Conservation (phyloP, 2,888 invertebrate genomes). For the Phortica okadai region DNA sequence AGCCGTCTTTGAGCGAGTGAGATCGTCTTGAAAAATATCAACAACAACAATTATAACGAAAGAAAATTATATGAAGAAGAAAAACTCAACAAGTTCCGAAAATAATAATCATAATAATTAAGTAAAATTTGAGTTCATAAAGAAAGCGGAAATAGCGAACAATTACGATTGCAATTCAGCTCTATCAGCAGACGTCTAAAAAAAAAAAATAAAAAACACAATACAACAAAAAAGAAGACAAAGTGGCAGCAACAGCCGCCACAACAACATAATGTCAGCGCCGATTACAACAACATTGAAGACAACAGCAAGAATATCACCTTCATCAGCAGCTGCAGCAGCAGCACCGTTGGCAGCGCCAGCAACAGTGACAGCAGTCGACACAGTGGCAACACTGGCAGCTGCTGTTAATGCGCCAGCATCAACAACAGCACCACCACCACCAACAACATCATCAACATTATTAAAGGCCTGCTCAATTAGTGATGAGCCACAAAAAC, state of each 20-base stretch:
- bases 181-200: slow-evolving; percentile 19
- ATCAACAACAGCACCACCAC: slow-evolving; percentile 24
- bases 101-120: slow-evolving; percentile 46
- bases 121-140: slow-evolving; percentile 69
- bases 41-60: slow-evolving; percentile 31
- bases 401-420: slow-evolving; percentile 42
- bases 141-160: slow-evolving; percentile 66
- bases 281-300: slow-evolving; percentile 28
- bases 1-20: not conserved
- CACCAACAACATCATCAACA: slow-evolving; percentile 7
- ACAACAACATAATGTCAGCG: slow-evolving; percentile 45
- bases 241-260: slow-evolving; percentile 40
- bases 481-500: slow-evolving; percentile 23
- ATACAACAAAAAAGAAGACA: not conserved
- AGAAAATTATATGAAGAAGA: slow-evolving; percentile 38
- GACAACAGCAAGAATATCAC: slow-evolving; percentile 30
- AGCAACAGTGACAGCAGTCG: slow-evolving; percentile 35
- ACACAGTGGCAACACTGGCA: slow-evolving; percentile 42
- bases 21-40: slow-evolving; percentile 34
- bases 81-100: slow-evolving; percentile 19
- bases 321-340: slow-evolving; percentile 20
- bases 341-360: slow-evolving; percentile 31
- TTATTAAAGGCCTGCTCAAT: not conserved
- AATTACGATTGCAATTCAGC: slow-evolving; percentile 48
- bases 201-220: not conserved